A percentile compares a stretch with the other conserved stretches of the same genome.
Conservation (phyloP, 2,113 vertebrate genomes). For the Syngnathoides biaculeatus region DNA sequence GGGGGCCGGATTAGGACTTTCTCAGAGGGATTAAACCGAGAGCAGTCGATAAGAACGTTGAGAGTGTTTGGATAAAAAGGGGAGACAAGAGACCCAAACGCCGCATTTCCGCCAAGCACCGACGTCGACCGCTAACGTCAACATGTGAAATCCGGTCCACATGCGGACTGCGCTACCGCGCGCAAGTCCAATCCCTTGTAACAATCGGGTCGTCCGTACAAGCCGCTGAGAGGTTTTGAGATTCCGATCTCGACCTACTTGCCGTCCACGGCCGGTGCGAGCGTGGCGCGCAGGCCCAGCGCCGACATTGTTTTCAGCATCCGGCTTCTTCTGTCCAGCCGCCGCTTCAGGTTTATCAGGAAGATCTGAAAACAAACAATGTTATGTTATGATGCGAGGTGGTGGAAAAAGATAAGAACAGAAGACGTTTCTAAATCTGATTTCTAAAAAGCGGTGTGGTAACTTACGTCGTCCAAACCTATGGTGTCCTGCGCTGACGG, state of each 20-base stretch:
- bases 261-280: constrained; percentile 89
- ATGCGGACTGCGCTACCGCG: neutral
- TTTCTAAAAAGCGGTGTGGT: neutral
- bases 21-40: constrained; percentile 36
- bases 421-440: no score
- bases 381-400: neutral
- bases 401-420: neutral
- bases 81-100: neutral
- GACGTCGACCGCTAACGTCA: neutral
- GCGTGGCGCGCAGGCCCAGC: constrained; percentile 80
- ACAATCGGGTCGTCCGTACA: neutral
- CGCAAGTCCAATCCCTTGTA: neutral
- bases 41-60: constrained; percentile 7
- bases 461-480: constrained; percentile 88
- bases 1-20: constrained; percentile 30
- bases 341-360: constrained; percentile 91
- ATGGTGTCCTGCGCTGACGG: constrained; percentile 79
- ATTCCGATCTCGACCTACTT: constrained; percentile 75
- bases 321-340: constrained; percentile 84
- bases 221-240: neutral
- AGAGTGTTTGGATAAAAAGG: constrained; percentile 8
- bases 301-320: constrained; percentile 84
- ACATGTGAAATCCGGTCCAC: neutral
- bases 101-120: neutral
- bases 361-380: constrained; percentile 75